phyloP scores from a whole-genome alignment of 2,888 invertebrate species.

The Homarus gammarus region DNA sequence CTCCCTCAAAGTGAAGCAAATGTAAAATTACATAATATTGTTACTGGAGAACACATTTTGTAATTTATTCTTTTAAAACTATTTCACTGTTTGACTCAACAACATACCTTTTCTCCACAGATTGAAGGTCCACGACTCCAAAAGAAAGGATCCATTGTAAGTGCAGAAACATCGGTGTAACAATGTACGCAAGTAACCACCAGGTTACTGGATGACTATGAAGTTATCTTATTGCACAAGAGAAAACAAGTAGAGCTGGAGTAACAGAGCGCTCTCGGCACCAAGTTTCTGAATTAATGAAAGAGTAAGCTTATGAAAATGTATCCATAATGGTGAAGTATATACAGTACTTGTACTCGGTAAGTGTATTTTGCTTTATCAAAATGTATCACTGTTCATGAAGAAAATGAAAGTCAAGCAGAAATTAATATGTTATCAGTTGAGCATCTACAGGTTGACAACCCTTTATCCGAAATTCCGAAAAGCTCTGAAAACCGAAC shows the following conservation, averaged over 20 bases:
- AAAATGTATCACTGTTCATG: neutral
- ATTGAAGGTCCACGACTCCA: constrained; percentile 62
- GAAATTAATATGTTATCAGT: too few relatives aligned
- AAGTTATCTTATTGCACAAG: neutral
- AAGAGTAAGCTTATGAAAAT: neutral
- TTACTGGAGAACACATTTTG: too few relatives aligned
- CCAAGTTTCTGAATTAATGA: neutral
- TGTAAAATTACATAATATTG: too few relatives aligned
- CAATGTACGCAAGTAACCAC: neutral
- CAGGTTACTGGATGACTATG: neutral
- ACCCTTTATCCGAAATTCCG: too few relatives aligned
- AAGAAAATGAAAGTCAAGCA: neutral
- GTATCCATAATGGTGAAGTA: neutral
- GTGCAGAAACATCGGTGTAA: constrained; percentile 69
- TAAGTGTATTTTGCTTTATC: too few relatives aligned
- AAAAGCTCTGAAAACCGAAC: too few relatives aligned
- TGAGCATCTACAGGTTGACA: too few relatives aligned
- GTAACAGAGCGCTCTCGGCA: neutral
- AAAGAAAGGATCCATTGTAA: constrained; percentile 70
- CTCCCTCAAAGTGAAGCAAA: too few relatives aligned
- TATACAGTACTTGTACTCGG: neutral
- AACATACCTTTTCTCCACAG: constrained; percentile 26
- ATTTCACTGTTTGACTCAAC: neutral
- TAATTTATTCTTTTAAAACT: too few relatives aligned
- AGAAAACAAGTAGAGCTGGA: neutral